A percentile compares a stretch with the other conserved stretches of the same genome.
These are phyloP conservation scores for Chanos chanos DNA, from an alignment of 2,797 vertebrate species.

Conservation along the genomic window DNA sequence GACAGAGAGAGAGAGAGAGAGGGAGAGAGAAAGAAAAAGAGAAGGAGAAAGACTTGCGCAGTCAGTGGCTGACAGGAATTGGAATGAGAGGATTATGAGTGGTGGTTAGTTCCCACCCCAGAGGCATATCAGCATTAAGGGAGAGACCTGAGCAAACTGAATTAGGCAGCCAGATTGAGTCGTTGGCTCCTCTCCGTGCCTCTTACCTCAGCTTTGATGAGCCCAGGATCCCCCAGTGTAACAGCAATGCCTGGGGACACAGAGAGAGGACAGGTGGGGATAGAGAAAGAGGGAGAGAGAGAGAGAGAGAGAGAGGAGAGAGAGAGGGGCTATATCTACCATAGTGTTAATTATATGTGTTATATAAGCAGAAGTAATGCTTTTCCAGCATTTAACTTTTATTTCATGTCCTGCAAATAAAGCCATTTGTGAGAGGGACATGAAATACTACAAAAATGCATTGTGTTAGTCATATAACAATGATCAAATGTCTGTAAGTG, in stretches of 20 bases:
- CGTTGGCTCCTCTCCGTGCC: constrained; percentile 12
- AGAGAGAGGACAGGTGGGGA: neutral
- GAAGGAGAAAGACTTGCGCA: constrained; percentile 51
- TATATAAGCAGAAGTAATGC: no score
- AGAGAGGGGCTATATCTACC: no score
- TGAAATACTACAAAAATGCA: no score
- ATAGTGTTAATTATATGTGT: no score
- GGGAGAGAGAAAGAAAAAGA: neutral
- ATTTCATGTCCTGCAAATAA: no score
- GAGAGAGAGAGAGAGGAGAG: neutral
- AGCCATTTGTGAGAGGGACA: no score
- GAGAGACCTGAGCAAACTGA: constrained; percentile 37
- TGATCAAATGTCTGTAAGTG: no score
- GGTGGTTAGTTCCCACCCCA: no score
- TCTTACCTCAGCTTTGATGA: constrained; percentile 35
- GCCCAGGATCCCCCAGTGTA: neutral
- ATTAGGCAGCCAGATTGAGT: constrained; percentile 46
- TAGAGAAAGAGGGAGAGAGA: neutral
- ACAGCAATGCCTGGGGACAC: neutral
- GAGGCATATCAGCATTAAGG: constrained; percentile 18
- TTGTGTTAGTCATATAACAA: no score
- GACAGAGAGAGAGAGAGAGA: neutral
- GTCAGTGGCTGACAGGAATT: constrained; percentile 55
- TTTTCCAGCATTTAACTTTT: no score
- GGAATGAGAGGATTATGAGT: constrained; percentile 64